Conservation (phyloP, 2,113 vertebrate genomes). For the Miniopterus natalensis region DNA sequence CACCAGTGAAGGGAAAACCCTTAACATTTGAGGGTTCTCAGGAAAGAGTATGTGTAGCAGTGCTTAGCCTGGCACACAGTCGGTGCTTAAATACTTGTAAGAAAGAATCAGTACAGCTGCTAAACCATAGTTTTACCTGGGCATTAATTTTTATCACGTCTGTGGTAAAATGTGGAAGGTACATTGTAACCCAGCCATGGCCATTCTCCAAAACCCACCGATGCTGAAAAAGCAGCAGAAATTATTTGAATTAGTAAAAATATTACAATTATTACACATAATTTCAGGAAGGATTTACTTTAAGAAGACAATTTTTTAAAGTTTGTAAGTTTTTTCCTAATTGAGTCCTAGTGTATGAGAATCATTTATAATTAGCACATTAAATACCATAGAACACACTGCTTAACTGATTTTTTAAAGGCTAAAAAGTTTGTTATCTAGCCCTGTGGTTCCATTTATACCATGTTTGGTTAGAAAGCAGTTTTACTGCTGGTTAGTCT, state of each 20-base stretch:
- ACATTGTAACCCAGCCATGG: background rate
- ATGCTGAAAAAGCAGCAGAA: background rate
- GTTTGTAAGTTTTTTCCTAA: background rate
- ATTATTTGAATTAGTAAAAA: background rate
- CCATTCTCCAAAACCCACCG: background rate
- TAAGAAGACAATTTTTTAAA: background rate
- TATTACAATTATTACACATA: background rate
- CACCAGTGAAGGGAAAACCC: background rate
- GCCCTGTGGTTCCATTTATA: background rate
- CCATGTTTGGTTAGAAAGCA: background rate
- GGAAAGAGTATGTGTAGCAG: background rate
- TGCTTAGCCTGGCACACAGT: background rate
- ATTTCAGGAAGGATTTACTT: background rate
- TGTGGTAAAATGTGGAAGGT: background rate
- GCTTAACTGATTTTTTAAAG: background rate
- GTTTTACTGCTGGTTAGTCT: background rate
- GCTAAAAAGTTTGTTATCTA: background rate
- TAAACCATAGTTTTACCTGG: background rate
- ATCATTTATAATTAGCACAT: background rate
- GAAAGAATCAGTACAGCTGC: background rate
- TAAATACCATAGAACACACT: background rate
- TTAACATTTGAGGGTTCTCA: fast-evolving
- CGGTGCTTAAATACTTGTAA: background rate
- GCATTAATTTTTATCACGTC: background rate
- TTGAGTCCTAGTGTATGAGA: background rate